Percentiles rank a stretch among this genome's conserved stretches.
Conservation (phyloP, 2,797 vertebrate genomes). For the Falco biarmicus region DNA sequence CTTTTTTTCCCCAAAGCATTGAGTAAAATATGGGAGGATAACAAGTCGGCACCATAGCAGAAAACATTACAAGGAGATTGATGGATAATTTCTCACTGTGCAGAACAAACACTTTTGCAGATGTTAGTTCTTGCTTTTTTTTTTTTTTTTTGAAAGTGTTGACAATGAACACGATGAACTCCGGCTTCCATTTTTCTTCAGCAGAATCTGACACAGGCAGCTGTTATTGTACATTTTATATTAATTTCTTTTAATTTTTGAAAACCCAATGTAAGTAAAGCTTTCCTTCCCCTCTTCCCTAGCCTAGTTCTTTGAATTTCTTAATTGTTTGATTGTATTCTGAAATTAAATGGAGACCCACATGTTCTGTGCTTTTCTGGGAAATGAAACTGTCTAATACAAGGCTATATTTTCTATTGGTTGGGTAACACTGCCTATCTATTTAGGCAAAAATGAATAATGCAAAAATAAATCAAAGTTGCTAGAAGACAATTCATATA, state of each 20-base stretch:
- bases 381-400: background rate
- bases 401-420: background rate
- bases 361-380: background rate
- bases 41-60: background rate
- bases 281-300: background rate
- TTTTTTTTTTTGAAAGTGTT: background rate
- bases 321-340: background rate
- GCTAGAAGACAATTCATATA: background rate
- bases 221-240: background rate
- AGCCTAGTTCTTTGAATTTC: background rate
- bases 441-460: background rate
- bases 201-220: background rate
- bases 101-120: conserved; percentile 27
- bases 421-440: background rate
- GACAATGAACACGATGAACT: background rate
- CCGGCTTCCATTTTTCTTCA: conserved; percentile 4
- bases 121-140: background rate
- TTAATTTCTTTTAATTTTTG: conserved; percentile 3
- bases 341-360: background rate
- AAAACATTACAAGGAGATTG: conserved; percentile 14
- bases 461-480: background rate
- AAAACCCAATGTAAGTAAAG: background rate
- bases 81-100: conserved; percentile 18
- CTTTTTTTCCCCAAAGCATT: background rate
- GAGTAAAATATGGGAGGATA: background rate